Base-by-base conservation (phyloP, 1,140 invertebrate genomes). In the Magallana ariakensis region DNA sequence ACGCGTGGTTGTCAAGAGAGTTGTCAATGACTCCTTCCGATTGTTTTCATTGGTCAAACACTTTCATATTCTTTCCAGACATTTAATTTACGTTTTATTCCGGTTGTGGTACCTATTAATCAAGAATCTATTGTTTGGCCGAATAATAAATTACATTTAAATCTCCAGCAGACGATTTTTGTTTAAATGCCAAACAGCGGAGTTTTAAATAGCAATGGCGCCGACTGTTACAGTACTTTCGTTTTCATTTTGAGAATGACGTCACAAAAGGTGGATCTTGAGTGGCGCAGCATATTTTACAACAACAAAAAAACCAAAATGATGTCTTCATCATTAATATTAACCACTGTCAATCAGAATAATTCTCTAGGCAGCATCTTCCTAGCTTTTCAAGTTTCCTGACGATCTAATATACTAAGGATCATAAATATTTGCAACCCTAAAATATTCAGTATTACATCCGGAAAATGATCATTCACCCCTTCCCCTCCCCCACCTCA, bases 21-120 rank as follows among this genome's bases (percentile, higher is more conserved):
- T 87, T 87, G 85, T 87, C 85, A 87, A 87, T 87, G 85, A 87
- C 85, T 83, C 85, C 80, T 87, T 87, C 82, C 60, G 15, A 87
- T 87, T 87, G 85, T 87, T 87, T 83, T 87, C 85, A 87, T 87
- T 87, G 85, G 85, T 58, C 80, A 83, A 82, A 82, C 66, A 80
- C 66, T 81, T 83, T 82, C 81, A 70, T 87, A 58, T 70, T 87
- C 85, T 55, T 83, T 75, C 66, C 33, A 75, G 66, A 33, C 19
- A 22, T 75, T 33, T 75, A 75, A 75, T 75, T 13, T 75, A 75
- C 66, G 66, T 75, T 75, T 75, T 75, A 75, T 75, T 75, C 66
- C 33, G 22, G 66, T 75, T 75, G 66, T 75, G 19, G 66, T 75
- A 75, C 66, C 66, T 75, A 26, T 75, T 75, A 75, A 75, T 75